Base-by-base conservation (phyloP, 2,797 vertebrate genomes). In the Argya squamiceps region DNA sequence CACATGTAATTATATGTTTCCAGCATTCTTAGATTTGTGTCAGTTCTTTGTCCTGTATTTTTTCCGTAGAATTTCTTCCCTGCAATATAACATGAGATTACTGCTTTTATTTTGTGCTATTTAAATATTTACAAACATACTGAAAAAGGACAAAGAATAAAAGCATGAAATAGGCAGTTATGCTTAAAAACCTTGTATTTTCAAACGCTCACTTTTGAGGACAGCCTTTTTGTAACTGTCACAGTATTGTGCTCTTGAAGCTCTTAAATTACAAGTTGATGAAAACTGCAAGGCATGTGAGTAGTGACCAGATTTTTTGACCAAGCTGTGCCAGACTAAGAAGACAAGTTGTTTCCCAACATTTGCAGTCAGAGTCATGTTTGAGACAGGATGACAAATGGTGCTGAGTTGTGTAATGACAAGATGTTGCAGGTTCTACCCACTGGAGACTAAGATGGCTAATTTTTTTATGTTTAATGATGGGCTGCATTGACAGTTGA, bases 141-240 rank as follows among this genome's bases (percentile, higher is more conserved):
- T 84, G 59, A 69, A 87, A 65, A 15, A 74, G 29, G 11, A 52
- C 15, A 36, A 53, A 88, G 30, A 78, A 24, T n/a, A 37, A 49
- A 75, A 43, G 4, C 2, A 18, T 34, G 7, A 71, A 86, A 30
- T 52, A 63, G 29, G 7, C 12, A 52, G 24, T 36, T 26, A 15
- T 11, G 3, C 80, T 69, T 43, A 76, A 73, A 81, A 55, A 32
- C 3, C 8, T 20, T 8, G 0, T 43, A 62, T 96, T 96, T 95
- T 77, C 60, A 92, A 86, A 93, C 71, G 21, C 79, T 91, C 37
- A 49, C 32, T 95, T 97, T 97, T 95, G 67, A 56, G n/a, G 64
- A 34, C 20, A 26, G 16, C 5, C 13, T 94, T 93, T 65, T 41
- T 49, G 9, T 88, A 73, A 10, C 93, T 97, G 49, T 47, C 44